Conservation (phyloP, 2,888 invertebrate species). For the Brenthis ino region DNA sequence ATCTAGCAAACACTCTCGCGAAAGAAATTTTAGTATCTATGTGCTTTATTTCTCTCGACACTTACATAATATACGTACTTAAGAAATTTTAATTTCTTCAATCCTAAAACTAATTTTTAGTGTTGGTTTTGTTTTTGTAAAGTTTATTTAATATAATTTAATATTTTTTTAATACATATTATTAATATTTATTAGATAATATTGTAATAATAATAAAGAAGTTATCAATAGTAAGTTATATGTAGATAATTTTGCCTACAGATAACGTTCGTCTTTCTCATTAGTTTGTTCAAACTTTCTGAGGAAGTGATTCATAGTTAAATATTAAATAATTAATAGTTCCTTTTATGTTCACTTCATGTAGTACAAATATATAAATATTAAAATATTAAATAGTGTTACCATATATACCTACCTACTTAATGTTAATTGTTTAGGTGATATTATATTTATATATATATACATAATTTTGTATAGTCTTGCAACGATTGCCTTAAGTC, state of each 20-base stretch:
- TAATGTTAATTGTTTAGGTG: constrained; percentile 10
- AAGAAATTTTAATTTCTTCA: too few relatives aligned
- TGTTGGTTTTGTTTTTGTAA: too few relatives aligned
- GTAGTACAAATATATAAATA: constrained; percentile 25
- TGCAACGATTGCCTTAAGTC: background rate
- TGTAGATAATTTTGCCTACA: background rate
- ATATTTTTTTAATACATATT: too few relatives aligned
- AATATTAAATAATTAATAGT: constrained; percentile 5
- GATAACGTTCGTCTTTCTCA: background rate
- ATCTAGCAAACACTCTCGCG: too few relatives aligned
- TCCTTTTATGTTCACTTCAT: constrained; percentile 22
- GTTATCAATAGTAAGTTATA: background rate
- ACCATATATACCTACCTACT: background rate
- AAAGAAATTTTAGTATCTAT: too few relatives aligned
- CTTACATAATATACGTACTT: too few relatives aligned
- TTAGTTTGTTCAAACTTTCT: constrained; percentile 2
- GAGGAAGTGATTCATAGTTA: constrained; percentile 27
- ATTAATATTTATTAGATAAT: too few relatives aligned
- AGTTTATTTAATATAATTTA: too few relatives aligned
- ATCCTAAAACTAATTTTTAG: too few relatives aligned
- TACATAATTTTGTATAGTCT: constrained; percentile 16
- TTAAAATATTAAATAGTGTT: constrained; percentile 5
- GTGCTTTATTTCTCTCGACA: too few relatives aligned
- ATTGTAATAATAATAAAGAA: too few relatives aligned
- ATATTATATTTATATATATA: constrained; percentile 13